Evolutionary conservation across 1,140 invertebrate genomes (phyloP).

Genomic region (Contarinia nasturtii): DNA sequence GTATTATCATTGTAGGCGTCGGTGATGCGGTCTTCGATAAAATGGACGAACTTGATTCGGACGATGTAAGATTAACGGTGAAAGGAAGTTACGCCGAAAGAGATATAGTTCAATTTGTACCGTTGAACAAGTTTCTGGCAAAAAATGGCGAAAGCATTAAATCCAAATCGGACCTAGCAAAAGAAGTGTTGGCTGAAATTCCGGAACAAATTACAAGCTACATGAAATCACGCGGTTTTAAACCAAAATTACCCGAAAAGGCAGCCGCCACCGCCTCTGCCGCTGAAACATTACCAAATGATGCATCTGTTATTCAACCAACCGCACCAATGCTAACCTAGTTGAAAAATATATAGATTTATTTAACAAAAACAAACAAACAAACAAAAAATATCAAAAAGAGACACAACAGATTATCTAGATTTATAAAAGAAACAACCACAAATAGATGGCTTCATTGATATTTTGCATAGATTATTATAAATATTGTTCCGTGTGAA

Average conservation of each 20-base stretch:
- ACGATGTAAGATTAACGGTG: neutral
- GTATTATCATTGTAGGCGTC: neutral
- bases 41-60: neutral
- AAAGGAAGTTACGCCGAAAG: neutral
- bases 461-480: too few species aligned
- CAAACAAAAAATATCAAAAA: too few species aligned
- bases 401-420: too few species aligned
- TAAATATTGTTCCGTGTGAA: too few species aligned
- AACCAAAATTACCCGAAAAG: neutral
- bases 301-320: neutral
- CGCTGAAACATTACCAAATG: neutral
- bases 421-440: too few species aligned
- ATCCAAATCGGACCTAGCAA: neutral
- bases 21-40: neutral
- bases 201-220: neutral
- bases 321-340: neutral
- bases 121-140: neutral
- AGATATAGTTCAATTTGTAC: neutral
- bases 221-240: neutral
- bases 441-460: too few species aligned
- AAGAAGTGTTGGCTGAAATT: neutral
- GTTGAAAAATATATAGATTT: too few species aligned
- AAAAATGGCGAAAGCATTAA: neutral
- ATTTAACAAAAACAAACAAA: too few species aligned
- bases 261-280: neutral